phyloP scores from a whole-genome alignment of 2,888 invertebrate species.

The Andrena chrysosceles region DNA sequence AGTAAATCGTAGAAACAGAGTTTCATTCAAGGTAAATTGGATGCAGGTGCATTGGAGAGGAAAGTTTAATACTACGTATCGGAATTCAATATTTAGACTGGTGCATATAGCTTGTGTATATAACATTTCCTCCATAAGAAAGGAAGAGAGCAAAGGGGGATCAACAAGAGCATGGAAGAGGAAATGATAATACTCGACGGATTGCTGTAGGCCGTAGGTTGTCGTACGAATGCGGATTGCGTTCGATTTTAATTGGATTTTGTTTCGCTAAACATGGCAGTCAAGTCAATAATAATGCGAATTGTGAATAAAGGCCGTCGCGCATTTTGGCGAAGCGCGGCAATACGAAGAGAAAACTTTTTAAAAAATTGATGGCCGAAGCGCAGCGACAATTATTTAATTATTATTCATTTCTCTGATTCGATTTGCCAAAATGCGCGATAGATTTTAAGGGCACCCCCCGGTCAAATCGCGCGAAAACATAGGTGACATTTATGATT shows the following conservation, averaged over 20 bases:
- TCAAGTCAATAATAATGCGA: neutral
- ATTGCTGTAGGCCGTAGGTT: constrained; percentile 23
- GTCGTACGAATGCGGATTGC: constrained; percentile 16
- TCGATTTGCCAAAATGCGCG: no score
- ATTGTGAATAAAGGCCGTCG: neutral
- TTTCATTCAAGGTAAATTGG: constrained; percentile 4
- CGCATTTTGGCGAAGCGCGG: no score
- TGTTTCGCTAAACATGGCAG: neutral
- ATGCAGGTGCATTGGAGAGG: neutral
- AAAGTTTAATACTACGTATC: constrained; percentile 8
- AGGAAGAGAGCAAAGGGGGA: neutral
- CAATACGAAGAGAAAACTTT: no score
- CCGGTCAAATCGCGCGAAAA: no score
- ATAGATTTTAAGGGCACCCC: no score
- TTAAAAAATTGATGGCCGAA: no score
- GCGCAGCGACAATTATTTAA: no score
- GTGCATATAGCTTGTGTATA: neutral
- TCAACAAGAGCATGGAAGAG: constrained; percentile 5
- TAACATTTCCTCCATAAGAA: neutral
- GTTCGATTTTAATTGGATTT: constrained; percentile 29
- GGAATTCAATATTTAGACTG: constrained; percentile 12
- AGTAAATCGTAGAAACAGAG: neutral
- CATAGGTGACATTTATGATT: no score
- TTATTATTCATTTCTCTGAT: no score
- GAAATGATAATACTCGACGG: constrained; percentile 32